Base-by-base conservation (phyloP, 2,797 vertebrate genomes). In the Phoxinus dragarum region DNA sequence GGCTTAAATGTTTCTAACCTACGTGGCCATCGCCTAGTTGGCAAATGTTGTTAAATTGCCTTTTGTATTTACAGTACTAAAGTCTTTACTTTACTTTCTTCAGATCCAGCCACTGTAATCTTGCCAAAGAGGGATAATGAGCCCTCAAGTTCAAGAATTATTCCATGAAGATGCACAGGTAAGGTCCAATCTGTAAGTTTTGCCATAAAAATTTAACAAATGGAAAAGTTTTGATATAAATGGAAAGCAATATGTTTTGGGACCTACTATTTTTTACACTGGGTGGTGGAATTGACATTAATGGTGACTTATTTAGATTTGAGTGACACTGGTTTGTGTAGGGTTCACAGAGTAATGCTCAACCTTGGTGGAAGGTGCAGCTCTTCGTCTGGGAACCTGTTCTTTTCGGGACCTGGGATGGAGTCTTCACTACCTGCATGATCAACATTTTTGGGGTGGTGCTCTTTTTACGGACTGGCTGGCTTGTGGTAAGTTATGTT, bases 371-470 rank as follows among this genome's bases (percentile, higher is more conserved):
- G 98, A 98, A 96, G 93, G 97, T 97, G 88, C 96, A 98, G 84
- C 89, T 99, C 76, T 99, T 98, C 21, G 94, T 98, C 1, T 98
- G 98, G 98, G 98, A 99, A 90, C 98, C 98, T 0, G 97, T 99
- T 87, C 96, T 99, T 71, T 99, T 99, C 31, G 98, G 98, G 36
- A 99, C 98, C 0, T 99, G 98, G 98, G 98, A 99, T 56, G 98
- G 98, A 0, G 98, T 99, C 86, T 99, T 99, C 90, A 99, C 98
- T 8, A 98, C 98, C 86, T 99, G 98, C 91, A 98, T 99, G 98
- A 99, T 99, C 95, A 99, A 99, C 92, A 99, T 99, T 90, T 99
- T 99, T 85, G 98, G 98, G 34, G 98, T 99, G 36, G 98, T 99
- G 87, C 95, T 99, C 67, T 99, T 99, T 90, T 93, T 99, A 78